phyloP scores from a whole-genome alignment of 2,888 invertebrate species.

The Hemicrepidius hirtus region DNA sequence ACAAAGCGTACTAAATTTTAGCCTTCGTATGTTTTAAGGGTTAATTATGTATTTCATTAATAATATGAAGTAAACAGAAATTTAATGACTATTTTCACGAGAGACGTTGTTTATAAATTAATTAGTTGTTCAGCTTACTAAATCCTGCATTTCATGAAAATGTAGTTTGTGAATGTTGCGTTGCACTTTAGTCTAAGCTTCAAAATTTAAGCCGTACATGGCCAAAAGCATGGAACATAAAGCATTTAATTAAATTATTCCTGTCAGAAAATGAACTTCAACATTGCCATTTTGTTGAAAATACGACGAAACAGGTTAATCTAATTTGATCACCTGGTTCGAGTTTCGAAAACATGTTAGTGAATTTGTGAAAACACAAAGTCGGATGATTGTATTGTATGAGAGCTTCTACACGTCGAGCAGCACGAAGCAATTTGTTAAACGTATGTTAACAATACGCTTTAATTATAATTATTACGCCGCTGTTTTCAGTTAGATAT shows the following conservation, averaged over 20 bases:
- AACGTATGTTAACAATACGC: conserved; percentile 8
- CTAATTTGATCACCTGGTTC: conserved; percentile 12
- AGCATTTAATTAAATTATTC: not conserved
- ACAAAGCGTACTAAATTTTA: too few species aligned
- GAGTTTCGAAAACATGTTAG: not conserved
- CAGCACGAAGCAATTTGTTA: conserved; percentile 8
- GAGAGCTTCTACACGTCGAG: not conserved
- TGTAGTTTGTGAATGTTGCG: not conserved
- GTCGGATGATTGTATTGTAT: conserved; percentile 1
- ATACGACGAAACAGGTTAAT: not conserved
- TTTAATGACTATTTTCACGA: too few species aligned
- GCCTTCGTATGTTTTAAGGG: too few species aligned
- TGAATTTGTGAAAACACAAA: conserved; percentile 6
- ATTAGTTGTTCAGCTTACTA: not conserved
- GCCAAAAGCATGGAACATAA: not conserved
- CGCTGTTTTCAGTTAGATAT: not conserved
- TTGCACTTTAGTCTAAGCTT: not conserved
- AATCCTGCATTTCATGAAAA: not conserved
- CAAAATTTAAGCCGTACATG: not conserved
- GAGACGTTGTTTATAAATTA: too few species aligned
- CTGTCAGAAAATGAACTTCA: not conserved
- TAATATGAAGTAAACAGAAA: too few species aligned
- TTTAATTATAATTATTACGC: conserved; percentile 6
- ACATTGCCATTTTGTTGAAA: conserved; percentile 4
- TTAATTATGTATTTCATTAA: too few species aligned